A percentile compares a stretch with the other conserved stretches of the same genome.
These are phyloP conservation scores for Raja brachyura DNA, from an alignment of 2,113 vertebrate genomes.

Conservation along the genomic window DNA sequence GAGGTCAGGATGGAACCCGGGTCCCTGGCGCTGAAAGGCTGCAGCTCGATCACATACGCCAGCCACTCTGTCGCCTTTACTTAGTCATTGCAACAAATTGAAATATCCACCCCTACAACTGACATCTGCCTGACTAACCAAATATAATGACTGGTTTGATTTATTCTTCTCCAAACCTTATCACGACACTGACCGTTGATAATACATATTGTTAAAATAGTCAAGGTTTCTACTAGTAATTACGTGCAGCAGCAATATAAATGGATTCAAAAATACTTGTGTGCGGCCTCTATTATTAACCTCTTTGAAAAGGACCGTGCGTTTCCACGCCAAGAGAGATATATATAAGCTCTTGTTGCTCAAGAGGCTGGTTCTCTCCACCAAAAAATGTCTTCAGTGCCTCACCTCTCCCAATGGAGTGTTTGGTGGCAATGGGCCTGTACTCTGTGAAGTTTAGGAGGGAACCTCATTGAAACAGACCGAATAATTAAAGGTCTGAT, in stretches of 20 bases:
- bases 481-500: no score
- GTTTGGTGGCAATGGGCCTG: no score
- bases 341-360: not conserved
- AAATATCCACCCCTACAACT: not conserved
- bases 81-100: no score
- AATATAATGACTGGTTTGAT: not conserved
- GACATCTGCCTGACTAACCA: not conserved
- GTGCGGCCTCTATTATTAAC: not conserved
- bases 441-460: no score
- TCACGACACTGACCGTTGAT: not conserved
- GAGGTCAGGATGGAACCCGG: no score
- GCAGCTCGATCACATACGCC: no score
- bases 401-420: no score
- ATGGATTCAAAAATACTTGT: not conserved
- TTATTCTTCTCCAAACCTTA: not conserved
- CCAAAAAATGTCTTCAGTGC: not conserved
- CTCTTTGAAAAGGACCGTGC: not conserved
- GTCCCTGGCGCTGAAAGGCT: no score
- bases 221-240: not conserved
- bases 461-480: no score
- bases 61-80: no score
- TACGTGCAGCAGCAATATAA: not conserved
- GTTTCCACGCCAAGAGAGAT: not conserved
- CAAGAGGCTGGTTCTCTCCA: not conserved
- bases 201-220: not conserved